These are phyloP conservation scores for Chaetorhynchus papuensis DNA, from an alignment of 2,113 vertebrate species.

Conservation along the genomic window DNA sequence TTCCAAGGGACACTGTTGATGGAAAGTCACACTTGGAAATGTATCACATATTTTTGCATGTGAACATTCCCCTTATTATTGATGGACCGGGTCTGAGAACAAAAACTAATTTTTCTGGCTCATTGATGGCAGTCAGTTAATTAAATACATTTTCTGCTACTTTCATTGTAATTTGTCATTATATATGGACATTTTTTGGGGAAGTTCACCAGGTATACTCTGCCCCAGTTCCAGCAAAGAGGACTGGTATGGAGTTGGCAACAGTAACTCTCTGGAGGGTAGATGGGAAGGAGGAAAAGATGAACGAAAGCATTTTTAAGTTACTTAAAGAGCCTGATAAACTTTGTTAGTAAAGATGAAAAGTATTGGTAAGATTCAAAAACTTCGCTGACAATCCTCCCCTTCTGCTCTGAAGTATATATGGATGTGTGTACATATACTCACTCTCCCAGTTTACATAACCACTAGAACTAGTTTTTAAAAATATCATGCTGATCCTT, in stretches of 20 bases:
- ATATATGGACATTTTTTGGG: background rate
- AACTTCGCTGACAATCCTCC: background rate
- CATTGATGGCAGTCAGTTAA: background rate
- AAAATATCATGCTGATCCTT: background rate
- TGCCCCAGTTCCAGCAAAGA: background rate
- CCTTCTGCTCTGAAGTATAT: background rate
- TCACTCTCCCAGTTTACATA: background rate
- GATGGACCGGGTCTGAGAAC: background rate
- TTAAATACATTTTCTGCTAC: background rate
- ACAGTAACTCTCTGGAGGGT: background rate
- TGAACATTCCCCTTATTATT: background rate
- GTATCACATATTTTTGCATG: background rate
- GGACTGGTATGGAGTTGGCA: accelerated
- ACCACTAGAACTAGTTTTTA: background rate
- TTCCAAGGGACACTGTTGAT: background rate
- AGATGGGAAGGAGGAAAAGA: background rate
- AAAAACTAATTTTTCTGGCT: background rate
- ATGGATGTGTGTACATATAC: accelerated
- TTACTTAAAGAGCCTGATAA: background rate
- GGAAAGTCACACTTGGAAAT: background rate
- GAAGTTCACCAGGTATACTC: background rate
- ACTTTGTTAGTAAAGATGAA: background rate
- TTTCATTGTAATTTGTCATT: background rate
- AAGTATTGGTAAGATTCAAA: background rate
- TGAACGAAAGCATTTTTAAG: background rate